A percentile compares a stretch with the other conserved stretches of the same genome.
Evolutionary conservation across 1,140 invertebrate species (phyloP).

Genomic region (Scylla paramamosain): DNA sequence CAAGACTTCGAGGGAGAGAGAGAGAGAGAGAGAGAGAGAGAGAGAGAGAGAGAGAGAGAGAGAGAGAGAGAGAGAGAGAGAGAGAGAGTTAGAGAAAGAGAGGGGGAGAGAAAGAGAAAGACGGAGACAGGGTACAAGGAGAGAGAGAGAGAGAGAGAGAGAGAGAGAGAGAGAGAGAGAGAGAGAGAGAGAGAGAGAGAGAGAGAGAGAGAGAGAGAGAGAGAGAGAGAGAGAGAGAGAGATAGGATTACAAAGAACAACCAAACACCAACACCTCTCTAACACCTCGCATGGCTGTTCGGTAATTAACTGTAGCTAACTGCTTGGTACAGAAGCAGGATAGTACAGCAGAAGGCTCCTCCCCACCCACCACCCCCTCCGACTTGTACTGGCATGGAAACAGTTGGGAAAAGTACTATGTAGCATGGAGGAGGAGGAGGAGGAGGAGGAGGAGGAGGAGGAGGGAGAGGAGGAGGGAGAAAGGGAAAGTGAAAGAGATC

Average conservation of each 20-base stretch:
- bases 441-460: background rate
- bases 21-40: background rate
- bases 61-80: constrained; percentile 32
- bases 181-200: constrained; percentile 28
- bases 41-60: constrained; percentile 15
- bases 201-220: constrained; percentile 51
- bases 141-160: background rate
- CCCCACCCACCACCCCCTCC: too few relatives aligned
- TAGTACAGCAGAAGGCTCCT: too few relatives aligned
- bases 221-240: constrained; percentile 53
- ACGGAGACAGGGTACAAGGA: constrained; percentile 29
- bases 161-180: constrained; percentile 33
- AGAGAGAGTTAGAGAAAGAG: constrained; percentile 55
- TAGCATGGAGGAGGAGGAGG: background rate
- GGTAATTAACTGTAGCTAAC: too few relatives aligned
- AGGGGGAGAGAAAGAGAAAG: constrained; percentile 48
- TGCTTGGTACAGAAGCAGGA: too few relatives aligned
- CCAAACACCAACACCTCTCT: too few relatives aligned
- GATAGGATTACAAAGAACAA: constrained; percentile 23
- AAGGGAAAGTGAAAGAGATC: background rate
- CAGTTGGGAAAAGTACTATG: too few relatives aligned
- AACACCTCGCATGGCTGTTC: too few relatives aligned
- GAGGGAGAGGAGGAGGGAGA: background rate
- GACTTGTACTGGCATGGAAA: too few relatives aligned
- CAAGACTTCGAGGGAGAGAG: background rate